Conservation (phyloP, 2,888 invertebrate genomes). For the Brachyptera risi region DNA sequence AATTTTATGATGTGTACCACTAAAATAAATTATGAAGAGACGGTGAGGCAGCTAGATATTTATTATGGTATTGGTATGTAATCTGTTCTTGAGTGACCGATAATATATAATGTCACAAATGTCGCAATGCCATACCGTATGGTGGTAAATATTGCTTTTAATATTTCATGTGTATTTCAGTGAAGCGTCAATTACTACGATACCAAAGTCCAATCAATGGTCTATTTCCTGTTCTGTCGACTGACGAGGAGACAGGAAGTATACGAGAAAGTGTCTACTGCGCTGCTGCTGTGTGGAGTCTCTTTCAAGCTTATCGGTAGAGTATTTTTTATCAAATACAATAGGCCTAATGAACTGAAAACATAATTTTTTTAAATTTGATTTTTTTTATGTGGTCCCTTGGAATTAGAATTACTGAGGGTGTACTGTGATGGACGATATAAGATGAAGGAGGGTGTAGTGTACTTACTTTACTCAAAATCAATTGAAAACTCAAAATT, state of each 20-base stretch:
- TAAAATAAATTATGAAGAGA: conserved; percentile 76
- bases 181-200: conserved; percentile 83
- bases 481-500: too few relatives aligned
- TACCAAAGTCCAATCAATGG: conserved; percentile 94
- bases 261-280: conserved; percentile 96
- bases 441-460: too few relatives aligned
- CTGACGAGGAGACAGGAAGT: conserved; percentile 75
- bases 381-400: too few relatives aligned
- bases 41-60: conserved; percentile 83
- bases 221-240: conserved; percentile 82
- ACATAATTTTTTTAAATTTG: too few relatives aligned
- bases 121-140: background rate
- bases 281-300: conserved; percentile 93
- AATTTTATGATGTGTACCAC: too few relatives aligned
- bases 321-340: too few relatives aligned
- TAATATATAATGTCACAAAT: background rate
- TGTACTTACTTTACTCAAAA: too few relatives aligned
- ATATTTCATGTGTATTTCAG: conserved; percentile 47
- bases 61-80: conserved; percentile 87
- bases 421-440: too few relatives aligned
- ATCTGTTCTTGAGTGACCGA: too few relatives aligned
- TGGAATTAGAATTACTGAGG: too few relatives aligned
- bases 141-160: background rate
- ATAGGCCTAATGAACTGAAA: too few relatives aligned
- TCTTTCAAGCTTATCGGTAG: conserved; percentile 93